Evolutionary conservation across 1,140 invertebrate genomes (phyloP).

Genomic region (Drosophila cardini): DNA sequence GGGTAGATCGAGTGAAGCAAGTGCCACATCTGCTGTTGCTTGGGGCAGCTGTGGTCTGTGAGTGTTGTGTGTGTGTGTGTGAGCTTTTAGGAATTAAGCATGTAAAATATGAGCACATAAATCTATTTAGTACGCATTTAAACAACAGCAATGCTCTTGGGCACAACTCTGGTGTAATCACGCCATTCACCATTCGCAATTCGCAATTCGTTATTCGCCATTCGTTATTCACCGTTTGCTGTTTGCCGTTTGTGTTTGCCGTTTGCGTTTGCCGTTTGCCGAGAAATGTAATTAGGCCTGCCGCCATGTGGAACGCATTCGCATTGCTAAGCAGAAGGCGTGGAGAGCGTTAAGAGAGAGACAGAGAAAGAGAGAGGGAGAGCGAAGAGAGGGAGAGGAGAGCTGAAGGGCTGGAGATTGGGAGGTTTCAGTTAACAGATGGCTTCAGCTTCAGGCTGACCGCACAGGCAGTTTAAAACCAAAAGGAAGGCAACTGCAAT

Average conservation of each 20-base stretch:
- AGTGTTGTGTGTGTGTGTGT: constrained; percentile 21
- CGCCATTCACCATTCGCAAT: constrained; percentile 48
- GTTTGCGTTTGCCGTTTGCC: constrained; percentile 49
- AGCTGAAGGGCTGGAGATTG: background rate
- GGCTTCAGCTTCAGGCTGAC: constrained; percentile 59
- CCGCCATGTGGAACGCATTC: constrained; percentile 75
- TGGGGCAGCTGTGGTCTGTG: constrained; percentile 16
- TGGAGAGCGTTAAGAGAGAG: background rate
- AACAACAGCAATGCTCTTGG: constrained; percentile 50
- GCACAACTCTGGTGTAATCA: constrained; percentile 57
- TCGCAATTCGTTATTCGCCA: constrained; percentile 25
- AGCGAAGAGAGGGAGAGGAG: background rate
- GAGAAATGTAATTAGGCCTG: constrained; percentile 79
- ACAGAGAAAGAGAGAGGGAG: no score
- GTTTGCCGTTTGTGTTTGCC: constrained; percentile 18
- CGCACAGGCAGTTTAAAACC: constrained; percentile 28
- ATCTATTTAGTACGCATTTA: constrained; percentile 79
- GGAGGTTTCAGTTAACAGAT: constrained; percentile 56
- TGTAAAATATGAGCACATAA: constrained; percentile 81
- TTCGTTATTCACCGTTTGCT: constrained; percentile 20
- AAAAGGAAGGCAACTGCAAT: constrained; percentile 13
- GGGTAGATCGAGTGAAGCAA: constrained; percentile 32
- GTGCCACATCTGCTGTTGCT: constrained; percentile 47
- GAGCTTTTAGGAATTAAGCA: constrained; percentile 67
- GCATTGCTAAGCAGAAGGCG: constrained; percentile 45